A percentile compares a stretch with the other conserved stretches of the same genome.
Evolutionary conservation across 2,797 vertebrate genomes (phyloP).

Genomic region (Uromys caudimaculatus): DNA sequence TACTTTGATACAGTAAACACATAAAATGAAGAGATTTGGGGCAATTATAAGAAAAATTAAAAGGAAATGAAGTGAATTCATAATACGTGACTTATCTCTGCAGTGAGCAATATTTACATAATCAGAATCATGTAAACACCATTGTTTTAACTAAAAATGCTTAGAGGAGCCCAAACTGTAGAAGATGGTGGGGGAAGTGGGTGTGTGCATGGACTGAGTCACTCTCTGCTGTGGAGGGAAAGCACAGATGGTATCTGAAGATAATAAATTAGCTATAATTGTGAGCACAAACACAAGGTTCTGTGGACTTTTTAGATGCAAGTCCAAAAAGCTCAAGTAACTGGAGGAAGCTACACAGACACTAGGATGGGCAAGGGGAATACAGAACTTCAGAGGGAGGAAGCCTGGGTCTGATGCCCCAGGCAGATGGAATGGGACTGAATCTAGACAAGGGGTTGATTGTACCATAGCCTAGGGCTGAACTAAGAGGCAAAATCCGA

Average conservation of each 20-base stretch:
- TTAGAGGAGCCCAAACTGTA: neutral
- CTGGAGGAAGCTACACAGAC: neutral
- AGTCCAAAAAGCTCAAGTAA: neutral
- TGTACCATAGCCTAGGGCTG: neutral
- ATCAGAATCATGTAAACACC: constrained; percentile 31
- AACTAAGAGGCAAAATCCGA: neutral
- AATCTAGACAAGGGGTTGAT: neutral
- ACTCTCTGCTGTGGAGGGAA: neutral
- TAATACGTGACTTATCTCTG: neutral
- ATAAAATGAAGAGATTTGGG: neutral
- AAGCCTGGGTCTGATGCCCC: fast-evolving
- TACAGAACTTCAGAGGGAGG: neutral
- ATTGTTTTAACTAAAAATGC: constrained; percentile 25
- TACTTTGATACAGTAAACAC: neutral
- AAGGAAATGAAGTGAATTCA: constrained; percentile 5
- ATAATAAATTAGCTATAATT: constrained; percentile 53
- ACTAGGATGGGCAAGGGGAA: neutral
- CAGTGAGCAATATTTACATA: constrained; percentile 22
- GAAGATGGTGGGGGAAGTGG: neutral
- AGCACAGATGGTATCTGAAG: constrained; percentile 50
- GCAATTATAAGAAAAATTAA: neutral
- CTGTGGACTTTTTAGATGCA: neutral
- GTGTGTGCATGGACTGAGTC: neutral
- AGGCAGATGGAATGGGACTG: neutral
- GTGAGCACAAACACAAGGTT: constrained; percentile 20